phyloP scores from a whole-genome alignment of 2,113 vertebrate species.

The Saccopteryx leptura region DNA sequence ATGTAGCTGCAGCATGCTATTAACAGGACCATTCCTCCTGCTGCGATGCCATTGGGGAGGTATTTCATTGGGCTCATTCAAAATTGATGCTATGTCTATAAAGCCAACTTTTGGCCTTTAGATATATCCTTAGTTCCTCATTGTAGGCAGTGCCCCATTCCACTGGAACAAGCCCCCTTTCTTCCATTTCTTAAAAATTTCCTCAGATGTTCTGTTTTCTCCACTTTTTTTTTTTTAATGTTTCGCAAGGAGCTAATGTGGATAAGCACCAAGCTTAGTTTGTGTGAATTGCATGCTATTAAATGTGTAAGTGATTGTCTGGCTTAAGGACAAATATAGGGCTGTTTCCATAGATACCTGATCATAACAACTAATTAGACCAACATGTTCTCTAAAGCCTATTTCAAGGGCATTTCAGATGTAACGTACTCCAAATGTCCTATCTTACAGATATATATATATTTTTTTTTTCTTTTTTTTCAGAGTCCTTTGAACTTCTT shows the following conservation, averaged over 20 bases:
- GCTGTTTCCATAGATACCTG: conserved; percentile 82
- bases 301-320: conserved; percentile 74
- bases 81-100: not conserved
- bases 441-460: not conserved
- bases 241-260: conserved; percentile 29
- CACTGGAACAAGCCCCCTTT: not conserved
- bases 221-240: not conserved
- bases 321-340: conserved; percentile 77
- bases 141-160: no score
- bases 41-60: not conserved
- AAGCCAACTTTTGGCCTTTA: not conserved
- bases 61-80: conserved; percentile 43
- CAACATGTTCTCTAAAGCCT: conserved; percentile 56
- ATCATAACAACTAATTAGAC: conserved; percentile 74
- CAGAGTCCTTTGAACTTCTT: conserved; percentile 6
- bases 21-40: conserved; percentile 64
- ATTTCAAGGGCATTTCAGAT: conserved; percentile 60
- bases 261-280: not conserved
- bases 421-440: conserved; percentile 21
- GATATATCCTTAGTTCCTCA: not conserved
- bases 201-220: not conserved
- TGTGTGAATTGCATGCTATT: conserved; percentile 15
- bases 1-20: conserved; percentile 36
- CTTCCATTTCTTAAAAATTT: not conserved
- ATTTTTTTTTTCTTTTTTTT: conserved; percentile 7